Evolutionary conservation across 2,113 vertebrate species (phyloP).

Genomic region (Electrona antarctica): DNA sequence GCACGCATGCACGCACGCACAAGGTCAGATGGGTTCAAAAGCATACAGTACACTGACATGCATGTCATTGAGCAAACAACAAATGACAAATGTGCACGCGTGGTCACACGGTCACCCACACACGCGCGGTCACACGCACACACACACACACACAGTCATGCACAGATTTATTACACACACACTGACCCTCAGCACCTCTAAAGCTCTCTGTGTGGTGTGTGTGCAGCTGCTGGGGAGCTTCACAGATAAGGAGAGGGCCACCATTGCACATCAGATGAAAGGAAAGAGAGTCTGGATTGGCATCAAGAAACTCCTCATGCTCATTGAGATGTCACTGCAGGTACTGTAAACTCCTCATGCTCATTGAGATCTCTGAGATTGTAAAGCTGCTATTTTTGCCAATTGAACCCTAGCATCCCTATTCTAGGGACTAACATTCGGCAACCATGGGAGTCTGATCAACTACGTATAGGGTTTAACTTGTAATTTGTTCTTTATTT

Average conservation of each 20-base stretch:
- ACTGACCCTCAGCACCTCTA: too few species aligned
- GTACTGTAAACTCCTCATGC: conserved; percentile 84
- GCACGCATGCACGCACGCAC: not conserved
- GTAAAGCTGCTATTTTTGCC: too few species aligned
- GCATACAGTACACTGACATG: not conserved
- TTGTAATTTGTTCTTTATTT: too few species aligned
- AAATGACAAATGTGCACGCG: not conserved
- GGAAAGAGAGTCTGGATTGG: conserved; percentile 93
- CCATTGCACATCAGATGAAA: conserved; percentile 91
- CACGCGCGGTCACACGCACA: too few species aligned
- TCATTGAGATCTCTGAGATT: conserved; percentile 77
- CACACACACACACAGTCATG: too few species aligned
- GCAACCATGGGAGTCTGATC: not conserved
- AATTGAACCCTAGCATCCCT: too few species aligned
- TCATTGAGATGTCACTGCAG: conserved; percentile 99
- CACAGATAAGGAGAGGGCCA: conserved; percentile 90
- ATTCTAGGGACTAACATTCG: not conserved
- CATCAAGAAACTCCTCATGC: conserved; percentile 97
- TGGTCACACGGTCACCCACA: not conserved
- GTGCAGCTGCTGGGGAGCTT: conserved; percentile 92
- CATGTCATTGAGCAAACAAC: too few species aligned
- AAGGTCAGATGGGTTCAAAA: not conserved
- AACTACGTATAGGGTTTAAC: too few species aligned
- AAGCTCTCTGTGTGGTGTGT: conserved; percentile 16
- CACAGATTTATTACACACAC: too few species aligned